These are phyloP conservation scores for Fundulus diaphanus DNA, from an alignment of 2,797 vertebrate genomes.

Conservation along the genomic window DNA sequence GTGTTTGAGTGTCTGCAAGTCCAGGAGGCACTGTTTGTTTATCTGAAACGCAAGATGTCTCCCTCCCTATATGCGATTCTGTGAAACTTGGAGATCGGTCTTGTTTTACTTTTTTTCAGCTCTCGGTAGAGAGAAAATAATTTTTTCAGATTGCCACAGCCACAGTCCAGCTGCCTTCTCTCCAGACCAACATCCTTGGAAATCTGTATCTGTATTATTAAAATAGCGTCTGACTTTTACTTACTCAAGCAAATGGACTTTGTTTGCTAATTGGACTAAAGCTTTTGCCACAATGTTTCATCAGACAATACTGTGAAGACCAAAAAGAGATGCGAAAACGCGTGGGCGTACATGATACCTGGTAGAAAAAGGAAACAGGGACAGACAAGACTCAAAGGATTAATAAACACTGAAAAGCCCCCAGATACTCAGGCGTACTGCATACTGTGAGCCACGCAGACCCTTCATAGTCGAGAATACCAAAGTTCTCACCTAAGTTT, in stretches of 20 bases:
- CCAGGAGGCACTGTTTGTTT: conserved; percentile 59
- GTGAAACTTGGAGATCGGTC: conserved; percentile 4
- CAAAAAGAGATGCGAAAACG: background rate
- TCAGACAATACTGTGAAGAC: background rate
- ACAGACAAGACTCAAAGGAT: background rate
- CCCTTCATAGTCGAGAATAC: too few relatives aligned
- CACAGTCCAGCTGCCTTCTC: conserved; percentile 55
- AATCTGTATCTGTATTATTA: background rate
- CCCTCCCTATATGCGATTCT: conserved; percentile 31
- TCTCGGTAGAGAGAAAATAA: background rate
- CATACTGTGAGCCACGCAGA: too few relatives aligned
- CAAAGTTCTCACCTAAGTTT: too few relatives aligned
- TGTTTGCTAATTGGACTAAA: background rate
- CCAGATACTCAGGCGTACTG: too few relatives aligned
- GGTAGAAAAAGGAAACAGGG: background rate
- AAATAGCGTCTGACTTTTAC: background rate
- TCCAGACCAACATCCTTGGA: conserved; percentile 40
- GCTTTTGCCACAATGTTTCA: background rate
- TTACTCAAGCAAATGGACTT: background rate
- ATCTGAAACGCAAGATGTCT: conserved; percentile 44
- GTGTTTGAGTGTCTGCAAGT: conserved; percentile 41
- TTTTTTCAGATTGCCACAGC: conserved; percentile 28
- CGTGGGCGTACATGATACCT: background rate
- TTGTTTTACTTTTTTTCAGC: conserved; percentile 6
- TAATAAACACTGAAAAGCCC: background rate